Conservation (phyloP, 2,888 invertebrate genomes). For the Lepidonotus clava region DNA sequence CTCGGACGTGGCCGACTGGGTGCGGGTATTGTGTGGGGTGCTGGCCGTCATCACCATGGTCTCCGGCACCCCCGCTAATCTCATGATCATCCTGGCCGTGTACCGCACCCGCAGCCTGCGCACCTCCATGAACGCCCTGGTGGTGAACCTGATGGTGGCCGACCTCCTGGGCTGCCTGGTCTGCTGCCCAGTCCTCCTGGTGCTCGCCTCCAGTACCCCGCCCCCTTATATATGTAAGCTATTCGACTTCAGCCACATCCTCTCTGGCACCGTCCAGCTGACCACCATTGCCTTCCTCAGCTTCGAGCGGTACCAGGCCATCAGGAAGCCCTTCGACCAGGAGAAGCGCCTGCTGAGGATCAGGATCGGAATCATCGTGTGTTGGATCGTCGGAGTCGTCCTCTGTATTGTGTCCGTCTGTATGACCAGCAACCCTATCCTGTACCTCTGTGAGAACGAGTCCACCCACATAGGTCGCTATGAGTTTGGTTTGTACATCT, state of each 20-base stretch:
- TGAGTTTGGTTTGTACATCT: conserved; percentile 55
- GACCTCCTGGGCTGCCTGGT: conserved; percentile 64
- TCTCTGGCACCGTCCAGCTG: conserved; percentile 63
- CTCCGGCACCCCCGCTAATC: conserved; percentile 23
- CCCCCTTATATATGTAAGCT: not conserved
- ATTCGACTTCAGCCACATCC: conserved; percentile 30
- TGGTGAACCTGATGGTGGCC: conserved; percentile 65
- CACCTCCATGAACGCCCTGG: conserved; percentile 66
- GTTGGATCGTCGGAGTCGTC: conserved; percentile 52
- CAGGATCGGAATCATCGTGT: conserved; percentile 33
- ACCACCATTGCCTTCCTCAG: conserved; percentile 68
- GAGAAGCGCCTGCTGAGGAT: conserved; percentile 39
- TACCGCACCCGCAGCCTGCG: conserved; percentile 58
- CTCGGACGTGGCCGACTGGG: not conserved
- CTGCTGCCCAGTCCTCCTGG: conserved; percentile 59
- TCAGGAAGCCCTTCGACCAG: conserved; percentile 69
- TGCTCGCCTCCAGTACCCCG: not conserved
- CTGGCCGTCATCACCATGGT: not conserved
- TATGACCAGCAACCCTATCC: conserved; percentile 22
- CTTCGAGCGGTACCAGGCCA: conserved; percentile 72
- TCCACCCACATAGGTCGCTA: not conserved
- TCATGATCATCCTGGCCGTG: conserved; percentile 19
- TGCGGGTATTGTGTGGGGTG: not conserved
- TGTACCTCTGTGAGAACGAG: not conserved
- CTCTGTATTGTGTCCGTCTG: conserved; percentile 18